A percentile compares a stretch with the other conserved stretches of the same genome.
Evolutionary conservation across 2,888 invertebrate genomes (phyloP).

Genomic region (Oxystoma pomonae): DNA sequence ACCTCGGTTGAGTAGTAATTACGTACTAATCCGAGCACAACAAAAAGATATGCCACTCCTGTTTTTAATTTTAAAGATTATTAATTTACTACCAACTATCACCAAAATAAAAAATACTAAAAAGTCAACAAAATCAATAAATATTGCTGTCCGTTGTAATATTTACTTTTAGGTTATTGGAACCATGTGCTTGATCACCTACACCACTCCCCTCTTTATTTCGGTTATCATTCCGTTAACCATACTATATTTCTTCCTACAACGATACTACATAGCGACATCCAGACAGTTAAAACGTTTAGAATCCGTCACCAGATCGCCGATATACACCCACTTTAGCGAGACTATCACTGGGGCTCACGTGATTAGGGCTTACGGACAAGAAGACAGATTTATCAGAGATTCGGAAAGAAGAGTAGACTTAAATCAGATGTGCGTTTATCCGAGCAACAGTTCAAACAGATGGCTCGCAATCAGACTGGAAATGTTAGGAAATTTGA

Average conservation of each 20-base stretch:
- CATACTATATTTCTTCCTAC: constrained; percentile 39
- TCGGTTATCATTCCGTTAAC: constrained; percentile 39
- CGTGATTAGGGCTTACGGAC: constrained; percentile 51
- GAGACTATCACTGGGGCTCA: constrained; percentile 47
- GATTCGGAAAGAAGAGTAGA: constrained; percentile 55
- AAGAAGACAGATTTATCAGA: constrained; percentile 50
- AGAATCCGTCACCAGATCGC: constrained; percentile 52
- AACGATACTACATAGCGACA: constrained; percentile 52
- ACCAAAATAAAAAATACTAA: too few species aligned
- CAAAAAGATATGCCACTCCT: too few species aligned
- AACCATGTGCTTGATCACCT: constrained; percentile 27
- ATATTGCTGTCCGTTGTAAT: too few species aligned
- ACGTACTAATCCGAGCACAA: too few species aligned
- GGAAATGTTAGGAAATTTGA: constrained; percentile 53
- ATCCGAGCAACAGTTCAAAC: constrained; percentile 51
- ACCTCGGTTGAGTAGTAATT: too few species aligned
- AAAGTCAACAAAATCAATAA: too few species aligned
- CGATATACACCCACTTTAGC: constrained; percentile 54
- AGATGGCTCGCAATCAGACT: constrained; percentile 48
- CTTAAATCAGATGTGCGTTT: constrained; percentile 51
- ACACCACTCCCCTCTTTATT: constrained; percentile 39
- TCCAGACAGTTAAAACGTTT: constrained; percentile 54
- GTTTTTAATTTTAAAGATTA: too few species aligned
- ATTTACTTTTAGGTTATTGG: constrained; percentile 26
- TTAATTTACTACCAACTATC: too few species aligned